phyloP scores from a whole-genome alignment of 2,113 vertebrate genomes.

The Passer montanus region DNA sequence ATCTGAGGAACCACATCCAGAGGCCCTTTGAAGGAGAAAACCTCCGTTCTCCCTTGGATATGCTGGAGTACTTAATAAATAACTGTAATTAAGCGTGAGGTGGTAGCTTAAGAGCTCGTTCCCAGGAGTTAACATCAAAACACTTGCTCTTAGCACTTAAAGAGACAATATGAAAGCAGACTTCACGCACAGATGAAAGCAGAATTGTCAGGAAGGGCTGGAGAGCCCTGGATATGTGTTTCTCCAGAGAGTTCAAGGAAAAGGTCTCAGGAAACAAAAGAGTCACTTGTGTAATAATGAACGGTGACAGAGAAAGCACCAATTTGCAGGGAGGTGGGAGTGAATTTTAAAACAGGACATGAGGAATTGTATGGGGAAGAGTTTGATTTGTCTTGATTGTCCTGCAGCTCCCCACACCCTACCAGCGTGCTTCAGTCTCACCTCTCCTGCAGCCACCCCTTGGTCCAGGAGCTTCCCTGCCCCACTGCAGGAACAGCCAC shows the following conservation, averaged over 20 bases:
- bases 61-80: slow-evolving; percentile 28
- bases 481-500: not conserved
- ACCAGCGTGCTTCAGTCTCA: not conserved
- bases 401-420: not conserved
- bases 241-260: not conserved
- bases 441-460: not conserved
- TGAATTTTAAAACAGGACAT: not conserved
- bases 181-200: not conserved
- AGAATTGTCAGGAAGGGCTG: not conserved
- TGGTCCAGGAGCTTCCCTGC: not conserved
- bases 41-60: not conserved
- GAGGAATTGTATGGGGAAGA: not conserved
- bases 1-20: not conserved
- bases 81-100: slow-evolving; percentile 52
- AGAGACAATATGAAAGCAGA: slow-evolving; percentile 13
- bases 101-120: slow-evolving; percentile 47
- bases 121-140: slow-evolving; percentile 65
- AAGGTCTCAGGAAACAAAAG: not conserved
- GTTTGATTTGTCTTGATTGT: not conserved
- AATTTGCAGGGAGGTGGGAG: not conserved
- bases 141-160: slow-evolving; percentile 47
- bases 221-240: not conserved
- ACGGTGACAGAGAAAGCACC: accelerated
- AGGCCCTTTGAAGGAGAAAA: slow-evolving; percentile 33
- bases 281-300: not conserved